Percentiles rank a stretch among this genome's conserved stretches.
Conservation (phyloP, 2,888 invertebrate genomes). For the Macropis europaea region DNA sequence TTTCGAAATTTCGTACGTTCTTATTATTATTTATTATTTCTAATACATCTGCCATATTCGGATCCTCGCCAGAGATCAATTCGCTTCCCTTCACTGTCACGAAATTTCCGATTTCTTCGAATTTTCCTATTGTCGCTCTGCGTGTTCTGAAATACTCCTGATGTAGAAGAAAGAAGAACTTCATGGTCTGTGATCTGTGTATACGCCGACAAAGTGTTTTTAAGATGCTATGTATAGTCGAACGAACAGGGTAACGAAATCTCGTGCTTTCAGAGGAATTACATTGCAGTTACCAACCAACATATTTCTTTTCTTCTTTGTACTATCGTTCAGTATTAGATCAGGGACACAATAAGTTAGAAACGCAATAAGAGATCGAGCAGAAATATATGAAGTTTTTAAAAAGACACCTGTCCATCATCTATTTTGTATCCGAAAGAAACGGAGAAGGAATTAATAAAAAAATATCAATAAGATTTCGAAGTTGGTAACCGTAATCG, state of each 20-base stretch:
- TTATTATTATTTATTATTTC: slow-evolving; percentile 8
- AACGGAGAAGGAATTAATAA: no score
- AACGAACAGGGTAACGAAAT: slow-evolving; percentile 19
- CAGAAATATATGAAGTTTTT: no score
- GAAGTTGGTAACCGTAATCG: slow-evolving; percentile 1
- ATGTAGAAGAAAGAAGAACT: neutral
- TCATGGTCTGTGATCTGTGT: slow-evolving; percentile 8
- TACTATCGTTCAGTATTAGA: no score
- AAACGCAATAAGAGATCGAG: no score
- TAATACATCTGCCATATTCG: slow-evolving; percentile 1
- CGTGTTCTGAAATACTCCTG: neutral
- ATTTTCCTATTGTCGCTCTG: neutral
- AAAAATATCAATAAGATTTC: neutral
- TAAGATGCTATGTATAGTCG: neutral
- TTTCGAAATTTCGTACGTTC: slow-evolving; percentile 7
- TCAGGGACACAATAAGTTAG: no score
- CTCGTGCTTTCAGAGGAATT: neutral
- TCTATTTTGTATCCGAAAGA: neutral
- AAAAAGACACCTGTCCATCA: no score
- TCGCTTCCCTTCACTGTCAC: no score
- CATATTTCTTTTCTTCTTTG: neutral
- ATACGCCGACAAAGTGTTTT: neutral
- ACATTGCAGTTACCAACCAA: slow-evolving; percentile 1
- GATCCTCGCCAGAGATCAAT: no score
- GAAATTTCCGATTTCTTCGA: no score